These are phyloP conservation scores for Coptodon bakossiorum DNA, from an alignment of 2,113 vertebrate species.

Conservation along the genomic window DNA sequence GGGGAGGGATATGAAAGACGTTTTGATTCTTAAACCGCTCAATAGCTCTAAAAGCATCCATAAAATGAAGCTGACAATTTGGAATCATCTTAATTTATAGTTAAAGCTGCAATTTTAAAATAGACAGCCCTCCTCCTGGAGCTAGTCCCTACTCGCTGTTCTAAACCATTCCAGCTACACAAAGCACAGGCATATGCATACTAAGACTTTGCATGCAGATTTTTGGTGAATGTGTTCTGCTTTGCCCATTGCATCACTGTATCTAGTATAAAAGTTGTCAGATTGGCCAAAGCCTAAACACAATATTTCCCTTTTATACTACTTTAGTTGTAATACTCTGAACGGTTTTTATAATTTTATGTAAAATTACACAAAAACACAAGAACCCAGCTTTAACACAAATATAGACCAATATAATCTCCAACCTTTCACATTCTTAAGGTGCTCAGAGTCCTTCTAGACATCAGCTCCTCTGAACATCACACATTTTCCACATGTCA, in stretches of 20 bases:
- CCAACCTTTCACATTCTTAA: neutral
- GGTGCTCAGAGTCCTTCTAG: neutral
- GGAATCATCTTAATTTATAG: neutral
- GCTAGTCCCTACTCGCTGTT: neutral
- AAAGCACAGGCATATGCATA: neutral
- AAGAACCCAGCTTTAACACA: neutral
- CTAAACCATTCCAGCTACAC: neutral
- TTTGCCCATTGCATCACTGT: neutral
- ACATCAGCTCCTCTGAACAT: neutral
- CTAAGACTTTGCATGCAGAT: neutral
- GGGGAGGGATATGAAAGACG: neutral
- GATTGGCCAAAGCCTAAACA: neutral
- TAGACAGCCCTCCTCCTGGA: neutral
- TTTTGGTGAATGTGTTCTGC: neutral
- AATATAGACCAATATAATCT: neutral
- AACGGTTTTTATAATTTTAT: neutral
- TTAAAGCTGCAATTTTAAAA: neutral
- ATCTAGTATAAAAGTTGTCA: neutral
- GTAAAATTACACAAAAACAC: neutral
- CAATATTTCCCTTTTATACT: neutral
- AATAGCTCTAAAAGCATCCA: neutral
- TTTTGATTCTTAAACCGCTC: neutral
- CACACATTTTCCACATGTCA: constrained; percentile 5
- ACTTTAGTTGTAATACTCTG: neutral
- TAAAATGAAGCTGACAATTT: neutral